Evolutionary conservation across 2,888 invertebrate species (phyloP).

Genomic region (Biston betularia): DNA sequence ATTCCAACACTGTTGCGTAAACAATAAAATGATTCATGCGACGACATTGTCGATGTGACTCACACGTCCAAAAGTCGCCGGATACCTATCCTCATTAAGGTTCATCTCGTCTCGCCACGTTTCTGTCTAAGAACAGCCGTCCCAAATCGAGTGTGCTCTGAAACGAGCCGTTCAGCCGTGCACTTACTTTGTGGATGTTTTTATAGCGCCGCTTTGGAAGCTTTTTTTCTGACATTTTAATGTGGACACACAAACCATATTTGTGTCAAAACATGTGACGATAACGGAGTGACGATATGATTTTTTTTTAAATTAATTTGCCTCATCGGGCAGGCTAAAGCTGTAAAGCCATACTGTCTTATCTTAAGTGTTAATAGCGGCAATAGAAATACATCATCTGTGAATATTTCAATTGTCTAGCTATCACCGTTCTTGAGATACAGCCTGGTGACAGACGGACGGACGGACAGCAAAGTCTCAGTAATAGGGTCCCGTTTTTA

Average conservation of each 20-base stretch:
- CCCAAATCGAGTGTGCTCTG: conserved; percentile 68
- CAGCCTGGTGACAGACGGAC: too few species aligned
- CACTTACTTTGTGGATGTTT: conserved; percentile 64
- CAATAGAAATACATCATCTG: too few species aligned
- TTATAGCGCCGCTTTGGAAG: conserved; percentile 58
- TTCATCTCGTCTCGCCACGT: conserved; percentile 75
- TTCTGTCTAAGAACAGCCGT: conserved; percentile 55
- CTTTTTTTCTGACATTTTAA: conserved; percentile 34
- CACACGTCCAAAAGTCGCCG: conserved; percentile 48
- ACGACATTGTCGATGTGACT: conserved; percentile 10
- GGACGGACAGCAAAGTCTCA: too few species aligned
- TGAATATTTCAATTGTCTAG: too few species aligned
- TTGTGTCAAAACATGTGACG: conserved; percentile 45
- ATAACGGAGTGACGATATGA: conserved; percentile 12
- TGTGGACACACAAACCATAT: conserved; percentile 32
- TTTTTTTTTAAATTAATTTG: too few species aligned
- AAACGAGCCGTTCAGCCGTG: conserved; percentile 74
- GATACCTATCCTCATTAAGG: conserved; percentile 83
- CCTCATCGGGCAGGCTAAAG: too few species aligned
- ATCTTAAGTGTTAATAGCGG: too few species aligned
- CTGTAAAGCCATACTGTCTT: too few species aligned
- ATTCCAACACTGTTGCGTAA: not conserved
- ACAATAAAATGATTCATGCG: conserved; percentile 1
- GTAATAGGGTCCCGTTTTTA: too few species aligned
- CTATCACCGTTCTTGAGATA: too few species aligned